These are phyloP conservation scores for Lordiphosa clarofinis DNA, from an alignment of 1,140 invertebrate genomes.

Conservation along the genomic window DNA sequence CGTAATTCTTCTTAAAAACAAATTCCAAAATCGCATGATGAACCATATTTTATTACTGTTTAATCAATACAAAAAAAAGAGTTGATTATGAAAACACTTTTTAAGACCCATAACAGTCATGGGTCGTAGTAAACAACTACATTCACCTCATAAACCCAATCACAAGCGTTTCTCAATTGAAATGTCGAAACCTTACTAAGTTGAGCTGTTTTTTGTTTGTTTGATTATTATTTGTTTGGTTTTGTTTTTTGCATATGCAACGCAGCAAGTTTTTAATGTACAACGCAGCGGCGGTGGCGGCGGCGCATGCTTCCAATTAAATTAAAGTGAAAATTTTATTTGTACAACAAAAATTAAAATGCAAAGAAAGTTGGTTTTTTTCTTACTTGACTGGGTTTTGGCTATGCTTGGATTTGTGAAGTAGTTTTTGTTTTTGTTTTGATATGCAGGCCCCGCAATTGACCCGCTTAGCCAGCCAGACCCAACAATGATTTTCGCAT, in stretches of 20 bases:
- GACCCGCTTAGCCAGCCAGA: constrained; percentile 60
- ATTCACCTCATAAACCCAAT: too few species aligned
- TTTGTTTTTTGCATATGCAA: constrained; percentile 70
- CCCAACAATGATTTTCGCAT: constrained; percentile 29
- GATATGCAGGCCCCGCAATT: constrained; percentile 40
- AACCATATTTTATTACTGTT: too few species aligned
- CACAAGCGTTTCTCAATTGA: too few species aligned
- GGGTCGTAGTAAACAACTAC: too few species aligned
- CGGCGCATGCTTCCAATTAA: constrained; percentile 71
- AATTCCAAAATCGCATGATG: too few species aligned
- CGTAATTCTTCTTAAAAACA: too few species aligned
- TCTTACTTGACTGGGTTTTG: constrained; percentile 31
- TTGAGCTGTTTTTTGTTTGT: constrained; percentile 16
- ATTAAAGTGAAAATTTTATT: constrained; percentile 72
- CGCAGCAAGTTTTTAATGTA: constrained; percentile 43
- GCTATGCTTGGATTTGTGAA: constrained; percentile 5
- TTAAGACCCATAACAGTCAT: too few species aligned
- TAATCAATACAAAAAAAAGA: too few species aligned
- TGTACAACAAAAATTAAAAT: constrained; percentile 38
- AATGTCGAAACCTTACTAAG: neutral
- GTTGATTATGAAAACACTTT: too few species aligned
- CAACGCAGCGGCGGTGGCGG: constrained; percentile 18
- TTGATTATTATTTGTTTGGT: constrained; percentile 29
- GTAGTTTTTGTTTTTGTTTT: too few species aligned
- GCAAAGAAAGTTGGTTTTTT: constrained; percentile 65